These are phyloP conservation scores for Mionectes olivaceus DNA, from an alignment of 2,797 vertebrate genomes.

Conservation along the genomic window DNA sequence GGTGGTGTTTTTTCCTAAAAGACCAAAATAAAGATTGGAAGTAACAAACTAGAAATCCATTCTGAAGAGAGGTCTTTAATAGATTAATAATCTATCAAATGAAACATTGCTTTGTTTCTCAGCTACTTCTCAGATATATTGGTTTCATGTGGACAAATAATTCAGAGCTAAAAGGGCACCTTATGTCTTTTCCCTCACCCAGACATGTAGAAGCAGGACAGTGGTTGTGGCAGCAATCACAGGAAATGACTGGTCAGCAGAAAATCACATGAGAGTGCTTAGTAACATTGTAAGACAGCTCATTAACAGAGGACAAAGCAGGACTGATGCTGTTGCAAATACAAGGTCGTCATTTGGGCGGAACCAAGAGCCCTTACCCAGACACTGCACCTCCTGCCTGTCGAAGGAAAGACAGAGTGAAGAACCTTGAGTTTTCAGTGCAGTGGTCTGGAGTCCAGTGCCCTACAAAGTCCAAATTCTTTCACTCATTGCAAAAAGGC, in stretches of 20 bases:
- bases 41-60: neutral
- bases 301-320: slow-evolving; percentile 41
- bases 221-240: neutral
- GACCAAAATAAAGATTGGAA: neutral
- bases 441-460: neutral
- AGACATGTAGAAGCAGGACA: neutral
- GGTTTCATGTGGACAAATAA: neutral
- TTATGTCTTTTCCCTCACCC: neutral
- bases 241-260: slow-evolving; percentile 1
- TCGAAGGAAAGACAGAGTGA: neutral
- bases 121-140: neutral
- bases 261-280: slow-evolving; percentile 15
- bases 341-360: neutral
- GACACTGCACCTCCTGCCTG: neutral
- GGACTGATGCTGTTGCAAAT: neutral
- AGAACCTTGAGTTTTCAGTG: neutral
- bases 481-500: neutral
- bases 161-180: slow-evolving; percentile 12
- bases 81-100: neutral
- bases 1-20: neutral
- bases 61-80: neutral
- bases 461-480: neutral
- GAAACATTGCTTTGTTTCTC: neutral
- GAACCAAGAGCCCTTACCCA: neutral
- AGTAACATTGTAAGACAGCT: slow-evolving; percentile 34